Evolutionary conservation across 2,113 vertebrate genomes (phyloP).

Genomic region (Muntiacus reevesi): DNA sequence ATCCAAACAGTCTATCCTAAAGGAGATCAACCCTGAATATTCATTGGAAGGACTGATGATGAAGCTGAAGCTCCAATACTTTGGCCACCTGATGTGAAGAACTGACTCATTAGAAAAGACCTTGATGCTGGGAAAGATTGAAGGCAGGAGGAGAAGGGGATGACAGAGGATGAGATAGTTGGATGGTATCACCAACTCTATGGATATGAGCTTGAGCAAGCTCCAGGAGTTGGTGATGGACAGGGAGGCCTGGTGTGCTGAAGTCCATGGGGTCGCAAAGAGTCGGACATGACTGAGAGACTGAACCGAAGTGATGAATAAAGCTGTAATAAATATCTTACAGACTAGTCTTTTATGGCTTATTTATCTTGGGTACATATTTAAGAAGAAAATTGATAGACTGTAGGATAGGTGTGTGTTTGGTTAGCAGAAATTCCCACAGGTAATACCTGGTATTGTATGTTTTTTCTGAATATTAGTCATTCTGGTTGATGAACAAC

Average conservation of each 20-base stretch:
- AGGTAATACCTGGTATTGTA: not conserved
- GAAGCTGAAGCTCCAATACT: not conserved
- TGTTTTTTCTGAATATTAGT: not conserved
- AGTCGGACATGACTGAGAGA: accelerated
- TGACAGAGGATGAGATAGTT: not conserved
- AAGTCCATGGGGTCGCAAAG: not conserved
- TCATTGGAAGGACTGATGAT: not conserved
- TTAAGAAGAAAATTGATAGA: not conserved
- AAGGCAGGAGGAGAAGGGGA: not conserved
- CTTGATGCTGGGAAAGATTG: not conserved
- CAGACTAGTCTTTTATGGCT: not conserved
- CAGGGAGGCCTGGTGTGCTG: not conserved
- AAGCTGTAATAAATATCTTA: not conserved
- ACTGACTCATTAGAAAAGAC: not conserved
- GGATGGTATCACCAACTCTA: not conserved
- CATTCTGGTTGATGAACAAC: not conserved
- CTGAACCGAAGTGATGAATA: not conserved
- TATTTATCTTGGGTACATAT: not conserved
- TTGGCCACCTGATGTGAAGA: not conserved
- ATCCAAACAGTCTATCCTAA: too few species aligned
- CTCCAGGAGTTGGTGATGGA: not conserved
- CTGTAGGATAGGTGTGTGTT: not conserved
- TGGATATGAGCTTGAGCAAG: not conserved
- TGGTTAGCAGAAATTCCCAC: not conserved
- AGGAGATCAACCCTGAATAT: too few species aligned